phyloP scores from a whole-genome alignment of 1,140 invertebrate genomes.

The Gyrodactylus bullatarudis region DNA sequence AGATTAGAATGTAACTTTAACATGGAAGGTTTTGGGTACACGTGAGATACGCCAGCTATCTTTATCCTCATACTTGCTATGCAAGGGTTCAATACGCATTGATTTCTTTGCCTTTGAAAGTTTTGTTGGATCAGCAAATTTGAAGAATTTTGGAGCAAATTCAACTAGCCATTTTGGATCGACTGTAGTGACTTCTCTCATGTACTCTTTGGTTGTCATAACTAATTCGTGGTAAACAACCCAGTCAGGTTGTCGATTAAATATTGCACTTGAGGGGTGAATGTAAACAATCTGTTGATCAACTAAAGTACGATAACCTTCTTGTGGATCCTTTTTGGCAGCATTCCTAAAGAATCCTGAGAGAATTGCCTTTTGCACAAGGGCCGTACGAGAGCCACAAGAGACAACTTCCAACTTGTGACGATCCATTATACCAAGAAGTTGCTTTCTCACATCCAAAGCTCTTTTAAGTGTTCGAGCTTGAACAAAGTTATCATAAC shows the following conservation, averaged over 20 bases:
- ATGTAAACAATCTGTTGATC: slow-evolving; percentile 95
- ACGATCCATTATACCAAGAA: slow-evolving; percentile 78
- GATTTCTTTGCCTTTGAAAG: slow-evolving; percentile 97
- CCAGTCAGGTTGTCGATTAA: slow-evolving; percentile 93
- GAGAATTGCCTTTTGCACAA: slow-evolving; percentile 87
- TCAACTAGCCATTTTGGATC: slow-evolving; percentile 98
- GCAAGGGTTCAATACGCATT: slow-evolving; percentile 74
- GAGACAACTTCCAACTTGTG: slow-evolving; percentile 89
- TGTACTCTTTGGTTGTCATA: slow-evolving; percentile 95
- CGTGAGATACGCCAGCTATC: slow-evolving; percentile 94
- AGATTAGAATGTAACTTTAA: slow-evolving; percentile 19
- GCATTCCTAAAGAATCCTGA: slow-evolving; percentile 95
- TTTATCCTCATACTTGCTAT: slow-evolving; percentile 96
- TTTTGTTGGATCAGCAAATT: slow-evolving; percentile 92
- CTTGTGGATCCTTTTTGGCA: slow-evolving; percentile 92
- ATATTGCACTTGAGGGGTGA: slow-evolving; percentile 81
- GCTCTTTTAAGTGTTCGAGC: slow-evolving; percentile 69
- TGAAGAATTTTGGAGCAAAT: slow-evolving; percentile 92
- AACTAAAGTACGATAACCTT: slow-evolving; percentile 80
- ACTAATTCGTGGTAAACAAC: slow-evolving; percentile 94
- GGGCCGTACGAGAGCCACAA: slow-evolving; percentile 64
- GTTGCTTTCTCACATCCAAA: slow-evolving; percentile 86
- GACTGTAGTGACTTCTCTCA: slow-evolving; percentile 89
- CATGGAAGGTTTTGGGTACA: slow-evolving; percentile 19
- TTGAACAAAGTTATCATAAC: slow-evolving; percentile 97